Percentiles rank a stretch among this genome's conserved stretches.
Conservation (phyloP, 2,113 vertebrate species). For the Sapayoa aenigma region DNA sequence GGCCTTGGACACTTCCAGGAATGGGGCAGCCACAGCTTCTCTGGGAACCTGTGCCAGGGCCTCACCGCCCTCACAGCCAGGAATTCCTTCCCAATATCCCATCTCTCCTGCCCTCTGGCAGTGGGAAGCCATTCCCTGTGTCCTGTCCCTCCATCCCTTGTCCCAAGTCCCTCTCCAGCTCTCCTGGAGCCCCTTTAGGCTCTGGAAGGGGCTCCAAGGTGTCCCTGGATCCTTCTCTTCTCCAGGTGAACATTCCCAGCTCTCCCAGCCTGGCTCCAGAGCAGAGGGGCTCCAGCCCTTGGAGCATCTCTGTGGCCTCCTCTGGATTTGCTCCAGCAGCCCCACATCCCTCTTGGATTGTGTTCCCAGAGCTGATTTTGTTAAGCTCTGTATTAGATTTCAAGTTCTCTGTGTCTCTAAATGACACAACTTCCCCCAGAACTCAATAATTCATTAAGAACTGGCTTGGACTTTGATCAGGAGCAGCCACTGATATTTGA, state of each 20-base stretch:
- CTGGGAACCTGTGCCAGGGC: neutral
- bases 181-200: neutral
- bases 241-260: neutral
- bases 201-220: neutral
- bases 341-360: neutral
- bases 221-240: neutral
- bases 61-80: neutral
- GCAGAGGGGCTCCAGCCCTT: neutral
- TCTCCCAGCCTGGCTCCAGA: neutral
- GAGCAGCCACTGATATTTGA: neutral
- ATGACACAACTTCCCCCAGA: neutral
- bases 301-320: neutral
- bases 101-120: too few relatives aligned
- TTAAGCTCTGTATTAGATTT: neutral
- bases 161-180: neutral
- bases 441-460: neutral
- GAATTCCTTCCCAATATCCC: too few relatives aligned
- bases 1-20: neutral
- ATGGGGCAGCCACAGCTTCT: neutral
- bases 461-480: neutral
- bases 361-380: neutral
- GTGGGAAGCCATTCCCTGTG: neutral
- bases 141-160: neutral
- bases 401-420: neutral
- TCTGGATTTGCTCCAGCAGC: neutral